Evolutionary conservation across 2,113 vertebrate species (phyloP).

Genomic region (Equus quagga): DNA sequence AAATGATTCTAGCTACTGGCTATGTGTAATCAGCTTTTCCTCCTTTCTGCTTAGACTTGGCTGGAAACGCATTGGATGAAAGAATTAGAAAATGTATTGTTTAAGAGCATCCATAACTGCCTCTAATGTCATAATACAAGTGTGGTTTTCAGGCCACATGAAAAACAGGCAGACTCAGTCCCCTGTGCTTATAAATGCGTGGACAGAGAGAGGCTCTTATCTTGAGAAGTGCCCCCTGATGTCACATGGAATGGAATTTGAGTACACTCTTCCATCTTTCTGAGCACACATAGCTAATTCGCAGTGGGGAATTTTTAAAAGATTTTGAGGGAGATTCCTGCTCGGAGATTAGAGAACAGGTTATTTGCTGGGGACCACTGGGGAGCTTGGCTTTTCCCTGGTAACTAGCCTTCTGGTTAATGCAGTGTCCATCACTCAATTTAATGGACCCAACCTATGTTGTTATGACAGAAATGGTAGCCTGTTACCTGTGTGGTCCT

Average conservation of each 20-base stretch:
- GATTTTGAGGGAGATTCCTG: neutral
- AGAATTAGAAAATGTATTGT: constrained; percentile 53
- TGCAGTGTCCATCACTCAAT: neutral
- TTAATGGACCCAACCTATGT: neutral
- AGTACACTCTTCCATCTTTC: neutral
- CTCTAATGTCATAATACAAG: neutral
- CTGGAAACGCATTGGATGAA: neutral
- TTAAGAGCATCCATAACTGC: neutral
- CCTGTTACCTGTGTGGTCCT: neutral
- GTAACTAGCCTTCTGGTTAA: constrained; percentile 32
- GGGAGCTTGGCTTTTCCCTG: constrained; percentile 41
- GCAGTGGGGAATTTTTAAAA: neutral
- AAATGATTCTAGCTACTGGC: constrained; percentile 73
- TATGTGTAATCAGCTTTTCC: constrained; percentile 68
- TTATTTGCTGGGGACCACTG: neutral
- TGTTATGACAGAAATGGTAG: neutral
- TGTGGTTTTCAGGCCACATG: neutral
- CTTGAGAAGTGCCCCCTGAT: constrained; percentile 2
- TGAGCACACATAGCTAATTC: constrained; percentile 21
- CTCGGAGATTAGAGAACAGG: constrained; percentile 21
- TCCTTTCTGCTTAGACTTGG: constrained; percentile 50
- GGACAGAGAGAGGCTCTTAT: neutral
- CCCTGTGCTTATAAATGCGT: neutral
- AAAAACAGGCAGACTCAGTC: neutral
- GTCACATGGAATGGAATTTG: neutral